Evolutionary conservation across 1,140 invertebrate species (phyloP), one percentile per base, ranked within the genome.

Genomic region (Diabrotica virgifera): DNA sequence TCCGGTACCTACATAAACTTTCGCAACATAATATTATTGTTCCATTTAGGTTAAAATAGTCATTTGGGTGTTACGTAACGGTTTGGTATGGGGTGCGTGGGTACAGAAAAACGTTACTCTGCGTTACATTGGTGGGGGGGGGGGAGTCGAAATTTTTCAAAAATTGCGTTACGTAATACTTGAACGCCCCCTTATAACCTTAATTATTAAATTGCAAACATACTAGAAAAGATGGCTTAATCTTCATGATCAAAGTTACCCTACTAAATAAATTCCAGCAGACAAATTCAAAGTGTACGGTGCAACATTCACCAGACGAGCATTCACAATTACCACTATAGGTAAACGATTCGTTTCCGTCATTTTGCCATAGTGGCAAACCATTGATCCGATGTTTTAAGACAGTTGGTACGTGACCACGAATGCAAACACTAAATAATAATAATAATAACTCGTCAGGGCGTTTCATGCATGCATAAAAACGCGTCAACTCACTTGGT

Each of bases 371-470:
- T 61, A 51, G 35, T 62, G 59, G 51, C 53, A 59, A 59, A 55
- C 53, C 53, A 66, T 62, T 66, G 60, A 61, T 61, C 59, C 52
- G 52, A 12, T 61, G 52, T 46, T 52, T 62, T 61, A 50, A 62
- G 64, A 66, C 59, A 56, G 59, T 57, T 62, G 59, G 64, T 61
- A 66, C 64, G 64, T 66, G 64, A 66, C 64, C 59, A 46, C 64
- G 64, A 66, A 66, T 66, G 64, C 59, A 66, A 61, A 60, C 64
- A 61, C 52, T 66, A 54, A 54, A 66, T 66, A 60, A 66, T 62
- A 54, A 66, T 61, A 60, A 66, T 50, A 57, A 66, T 66, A 66
- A 61, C 61, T 66, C 55, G 52, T 57, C 60, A 51, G 37, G 40
- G 53, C 50, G 59, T 62, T 62, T 57, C 59, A 57, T 66, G 64